Evolutionary conservation across 1,140 invertebrate species (phyloP), one percentile per base, ranked within the genome.

Genomic region (Oncopodura yosiiana): DNA sequence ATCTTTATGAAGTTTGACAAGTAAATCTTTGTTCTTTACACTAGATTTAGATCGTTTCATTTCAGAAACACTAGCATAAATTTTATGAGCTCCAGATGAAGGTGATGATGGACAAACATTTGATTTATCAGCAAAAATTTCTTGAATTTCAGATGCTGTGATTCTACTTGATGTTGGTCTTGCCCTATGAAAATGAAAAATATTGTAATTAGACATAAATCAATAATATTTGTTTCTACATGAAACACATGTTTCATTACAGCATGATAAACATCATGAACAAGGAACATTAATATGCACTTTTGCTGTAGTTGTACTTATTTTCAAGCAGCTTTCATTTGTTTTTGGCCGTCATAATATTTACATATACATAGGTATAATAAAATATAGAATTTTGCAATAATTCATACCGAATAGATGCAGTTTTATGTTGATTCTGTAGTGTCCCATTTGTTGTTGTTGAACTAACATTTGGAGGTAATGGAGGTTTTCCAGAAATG

Each of bases 41-140:
- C 51, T 55, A 14, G 54, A 55, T 58, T 85, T 86, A 61, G 77
- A 78, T 29, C 86, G 78, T 72, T 94, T 94, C 90, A 94, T 94
- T 71, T 94, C 89, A 0, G 90, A 87, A 43, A 94, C 89, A 69
- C 89, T 94, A 38, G 87, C 86, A 71, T 94, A 94, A 23, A 94
- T 89, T 64, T 83, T 75, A 2, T 78, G 74, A 24, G 77, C 78
- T 65, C 80, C 78, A 38, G 79, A 24, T 27, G 19, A 16, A 11
- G 82, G 83, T 52, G 74, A 73, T 11, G 75, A 74, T 1, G 64
- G 9, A 56, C 56, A 21, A 63, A 59, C 62, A 81, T 78, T 69
- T 89, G 86, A 29, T 84, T 60, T 58, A 18, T 60, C 74, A 69
- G 87, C 81, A 78, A 93, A 92, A 51, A 93, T 77, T 73, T 92